These are phyloP conservation scores for Colostygia pectinataria DNA, from an alignment of 2,888 invertebrate species.

Conservation along the genomic window DNA sequence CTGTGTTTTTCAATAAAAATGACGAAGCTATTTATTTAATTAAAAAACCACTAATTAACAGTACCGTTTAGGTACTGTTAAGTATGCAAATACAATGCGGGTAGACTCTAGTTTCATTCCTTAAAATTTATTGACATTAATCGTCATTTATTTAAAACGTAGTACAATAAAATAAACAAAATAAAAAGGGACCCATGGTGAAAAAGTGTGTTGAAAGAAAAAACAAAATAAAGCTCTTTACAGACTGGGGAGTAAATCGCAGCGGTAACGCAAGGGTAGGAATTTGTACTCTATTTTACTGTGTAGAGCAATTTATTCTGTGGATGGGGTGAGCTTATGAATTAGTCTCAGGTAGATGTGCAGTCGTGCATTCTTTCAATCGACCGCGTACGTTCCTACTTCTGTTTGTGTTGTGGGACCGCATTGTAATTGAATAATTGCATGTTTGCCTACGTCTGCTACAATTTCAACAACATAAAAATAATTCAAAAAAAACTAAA, in stretches of 20 bases:
- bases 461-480: background rate
- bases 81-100: slow-evolving; percentile 21
- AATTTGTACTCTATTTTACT: slow-evolving; percentile 14
- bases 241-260: slow-evolving; percentile 15
- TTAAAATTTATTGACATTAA: slow-evolving; percentile 6
- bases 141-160: slow-evolving; percentile 1
- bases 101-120: slow-evolving; percentile 9
- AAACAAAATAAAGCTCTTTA: slow-evolving; percentile 7
- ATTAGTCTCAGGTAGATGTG: slow-evolving; percentile 32
- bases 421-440: slow-evolving; percentile 22
- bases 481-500: background rate
- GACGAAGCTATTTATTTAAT: too few species aligned
- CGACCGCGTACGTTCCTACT: slow-evolving; percentile 6
- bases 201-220: slow-evolving; percentile 6
- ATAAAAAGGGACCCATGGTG: background rate
- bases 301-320: slow-evolving; percentile 17
- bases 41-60: background rate
- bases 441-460: slow-evolving; percentile 7
- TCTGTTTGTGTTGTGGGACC: slow-evolving; percentile 4
- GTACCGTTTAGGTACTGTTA: background rate
- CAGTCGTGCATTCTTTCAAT: slow-evolving; percentile 21
- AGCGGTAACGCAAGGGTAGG: slow-evolving; percentile 11
- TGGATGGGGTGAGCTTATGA: slow-evolving; percentile 32
- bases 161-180: slow-evolving; percentile 1
- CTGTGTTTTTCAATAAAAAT: too few species aligned